Conservation (phyloP, 2,113 vertebrate species). For the Eurystomus gularis region DNA sequence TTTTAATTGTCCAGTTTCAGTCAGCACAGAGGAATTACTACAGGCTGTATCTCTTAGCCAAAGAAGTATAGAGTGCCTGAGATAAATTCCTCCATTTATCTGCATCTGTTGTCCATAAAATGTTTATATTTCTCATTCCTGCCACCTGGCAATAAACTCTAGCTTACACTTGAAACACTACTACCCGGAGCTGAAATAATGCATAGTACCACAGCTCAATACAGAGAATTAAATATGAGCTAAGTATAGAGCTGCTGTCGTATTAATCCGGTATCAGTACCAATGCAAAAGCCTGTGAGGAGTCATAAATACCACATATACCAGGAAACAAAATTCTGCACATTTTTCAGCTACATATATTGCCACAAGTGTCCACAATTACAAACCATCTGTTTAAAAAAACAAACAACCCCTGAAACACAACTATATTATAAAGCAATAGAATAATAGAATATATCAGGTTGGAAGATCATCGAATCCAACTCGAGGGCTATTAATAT, state of each 20-base stretch:
- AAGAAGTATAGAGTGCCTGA: not conserved
- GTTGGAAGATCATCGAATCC: not conserved
- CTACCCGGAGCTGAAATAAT: constrained; percentile 51
- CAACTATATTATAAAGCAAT: not conserved
- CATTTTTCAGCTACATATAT: not conserved
- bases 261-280: not conserved
- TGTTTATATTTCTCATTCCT: constrained; percentile 67
- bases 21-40: constrained; percentile 35
- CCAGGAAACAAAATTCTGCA: not conserved
- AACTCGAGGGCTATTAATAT: not conserved
- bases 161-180: constrained; percentile 65
- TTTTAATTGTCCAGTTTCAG: constrained; percentile 24
- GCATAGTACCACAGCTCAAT: not conserved
- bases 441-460: not conserved
- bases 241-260: constrained; percentile 36
- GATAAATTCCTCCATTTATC: constrained; percentile 64
- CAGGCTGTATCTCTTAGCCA: constrained; percentile 12
- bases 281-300: not conserved
- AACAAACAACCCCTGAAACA: not conserved
- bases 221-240: constrained; percentile 29
- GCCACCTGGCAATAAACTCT: constrained; percentile 69
- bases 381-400: not conserved
- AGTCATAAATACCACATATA: not conserved
- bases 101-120: constrained; percentile 77
- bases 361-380: not conserved